A percentile compares a stretch with the other conserved stretches of the same genome.
Evolutionary conservation across 2,113 vertebrate genomes (phyloP).

Genomic region (Bos javanicus): DNA sequence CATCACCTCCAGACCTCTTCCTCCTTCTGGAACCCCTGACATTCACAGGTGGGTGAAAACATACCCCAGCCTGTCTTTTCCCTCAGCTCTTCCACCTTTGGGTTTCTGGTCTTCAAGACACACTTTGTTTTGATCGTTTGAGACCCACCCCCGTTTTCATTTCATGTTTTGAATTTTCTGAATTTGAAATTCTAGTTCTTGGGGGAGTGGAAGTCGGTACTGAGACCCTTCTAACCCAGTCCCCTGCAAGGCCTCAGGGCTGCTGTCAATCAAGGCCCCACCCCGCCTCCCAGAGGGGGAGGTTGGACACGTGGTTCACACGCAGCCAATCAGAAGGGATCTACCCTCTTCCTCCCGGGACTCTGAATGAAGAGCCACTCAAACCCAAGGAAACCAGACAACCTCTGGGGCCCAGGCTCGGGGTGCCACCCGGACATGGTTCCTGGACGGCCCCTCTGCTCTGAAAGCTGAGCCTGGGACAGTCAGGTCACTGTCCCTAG

Average conservation of each 20-base stretch:
- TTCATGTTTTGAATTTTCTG: neutral
- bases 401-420: neutral
- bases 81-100: neutral
- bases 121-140: neutral
- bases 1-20: neutral
- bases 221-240: rapidly evolving
- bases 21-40: neutral
- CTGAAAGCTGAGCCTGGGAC: neutral
- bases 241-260: too few species aligned
- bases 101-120: neutral
- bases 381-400: neutral
- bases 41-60: neutral
- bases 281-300: neutral
- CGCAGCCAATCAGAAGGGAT: neutral
- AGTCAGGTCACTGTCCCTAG: neutral
- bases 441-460: neutral
- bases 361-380: too few species aligned
- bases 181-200: neutral
- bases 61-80: too few species aligned
- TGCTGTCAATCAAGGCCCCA: neutral
- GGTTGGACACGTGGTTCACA: neutral
- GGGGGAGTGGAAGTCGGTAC: rapidly evolving
- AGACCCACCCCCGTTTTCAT: neutral
- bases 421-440: rapidly evolving
- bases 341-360: rapidly evolving